Evolutionary conservation across 2,113 vertebrate genomes (phyloP).

Genomic region (Paracyprichromis sp.): DNA sequence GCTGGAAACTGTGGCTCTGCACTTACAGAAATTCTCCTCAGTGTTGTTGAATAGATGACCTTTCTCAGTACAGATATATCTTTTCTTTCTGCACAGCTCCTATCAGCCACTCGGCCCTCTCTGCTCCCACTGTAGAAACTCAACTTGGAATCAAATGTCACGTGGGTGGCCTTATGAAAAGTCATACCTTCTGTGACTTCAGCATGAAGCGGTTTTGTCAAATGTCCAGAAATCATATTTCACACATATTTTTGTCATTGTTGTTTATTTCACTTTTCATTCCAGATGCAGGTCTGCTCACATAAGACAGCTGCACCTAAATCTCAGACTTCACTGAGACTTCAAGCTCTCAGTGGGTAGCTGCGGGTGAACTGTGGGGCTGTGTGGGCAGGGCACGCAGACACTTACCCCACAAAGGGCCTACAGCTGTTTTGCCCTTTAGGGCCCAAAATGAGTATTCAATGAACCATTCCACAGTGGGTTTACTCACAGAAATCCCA

Average conservation of each 20-base stretch:
- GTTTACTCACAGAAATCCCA: not conserved
- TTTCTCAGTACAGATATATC: conserved; percentile 40
- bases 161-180: not conserved
- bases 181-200: not conserved
- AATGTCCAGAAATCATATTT: not conserved
- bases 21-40: not conserved
- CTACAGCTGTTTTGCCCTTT: not conserved
- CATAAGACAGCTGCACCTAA: not conserved
- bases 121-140: not conserved
- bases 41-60: conserved; percentile 36
- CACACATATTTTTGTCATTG: not conserved
- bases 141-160: conserved; percentile 51
- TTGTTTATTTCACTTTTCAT: not conserved
- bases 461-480: not conserved
- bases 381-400: not conserved
- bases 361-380: not conserved
- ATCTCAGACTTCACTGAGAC: not conserved
- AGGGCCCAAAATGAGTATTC: not conserved
- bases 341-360: not conserved
- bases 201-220: not conserved
- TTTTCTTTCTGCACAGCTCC: not conserved
- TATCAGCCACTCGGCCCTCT: conserved; percentile 16
- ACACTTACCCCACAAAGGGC: not conserved
- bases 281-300: not conserved
- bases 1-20: not conserved